Evolutionary conservation across 2,797 vertebrate species (phyloP).

Genomic region (Oophaga sylvatica): DNA sequence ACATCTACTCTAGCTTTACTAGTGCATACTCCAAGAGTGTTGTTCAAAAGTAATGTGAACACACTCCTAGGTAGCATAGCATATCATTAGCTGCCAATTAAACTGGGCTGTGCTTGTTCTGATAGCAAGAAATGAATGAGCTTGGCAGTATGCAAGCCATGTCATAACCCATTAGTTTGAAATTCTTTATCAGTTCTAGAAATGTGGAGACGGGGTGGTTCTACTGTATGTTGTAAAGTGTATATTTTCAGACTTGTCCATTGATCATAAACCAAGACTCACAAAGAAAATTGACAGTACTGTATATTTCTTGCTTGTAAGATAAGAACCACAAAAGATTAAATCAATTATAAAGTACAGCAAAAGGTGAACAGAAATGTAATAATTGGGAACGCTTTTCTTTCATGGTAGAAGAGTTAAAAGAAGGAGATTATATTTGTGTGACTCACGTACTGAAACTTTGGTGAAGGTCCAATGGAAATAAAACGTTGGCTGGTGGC

Average conservation of each 20-base stretch:
- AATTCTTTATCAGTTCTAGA: too few relatives aligned
- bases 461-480: conserved; percentile 21
- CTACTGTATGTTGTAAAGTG: neutral
- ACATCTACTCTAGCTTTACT: too few relatives aligned
- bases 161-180: too few relatives aligned
- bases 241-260: neutral
- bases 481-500: conserved; percentile 36
- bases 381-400: neutral
- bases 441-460: conserved; percentile 44
- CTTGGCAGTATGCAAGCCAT: too few relatives aligned
- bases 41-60: too few relatives aligned
- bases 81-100: too few relatives aligned
- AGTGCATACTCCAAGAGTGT: too few relatives aligned
- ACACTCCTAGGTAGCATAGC: too few relatives aligned
- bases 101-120: too few relatives aligned
- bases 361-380: neutral
- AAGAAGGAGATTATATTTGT: conserved; percentile 27
- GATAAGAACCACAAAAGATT: neutral
- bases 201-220: neutral
- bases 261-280: neutral
- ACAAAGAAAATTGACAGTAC: neutral
- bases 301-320: neutral
- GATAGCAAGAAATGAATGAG: too few relatives aligned
- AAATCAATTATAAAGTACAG: neutral
- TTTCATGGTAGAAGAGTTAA: conserved; percentile 28